Conservation (phyloP, 2,113 vertebrate species). For the Nematolebias whitei region DNA sequence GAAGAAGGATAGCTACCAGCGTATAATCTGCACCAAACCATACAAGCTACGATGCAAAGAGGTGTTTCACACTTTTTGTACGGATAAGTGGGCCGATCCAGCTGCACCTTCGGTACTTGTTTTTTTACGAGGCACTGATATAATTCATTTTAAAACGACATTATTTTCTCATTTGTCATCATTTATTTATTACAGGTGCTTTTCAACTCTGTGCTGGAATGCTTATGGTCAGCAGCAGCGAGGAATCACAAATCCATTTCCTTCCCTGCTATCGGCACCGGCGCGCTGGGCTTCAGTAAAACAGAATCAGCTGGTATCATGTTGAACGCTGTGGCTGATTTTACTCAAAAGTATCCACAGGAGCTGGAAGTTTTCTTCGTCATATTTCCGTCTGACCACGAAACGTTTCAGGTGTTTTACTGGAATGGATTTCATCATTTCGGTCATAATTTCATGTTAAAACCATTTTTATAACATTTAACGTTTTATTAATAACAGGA, state of each 20-base stretch:
- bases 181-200: constrained; percentile 69
- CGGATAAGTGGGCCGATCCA: accelerated
- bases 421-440: constrained; percentile 7
- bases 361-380: constrained; percentile 79
- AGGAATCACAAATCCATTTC: constrained; percentile 61
- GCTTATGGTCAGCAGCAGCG: constrained; percentile 23
- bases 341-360: neutral
- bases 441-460: neutral
- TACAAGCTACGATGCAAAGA: constrained; percentile 28
- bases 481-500: too few species aligned
- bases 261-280: constrained; percentile 83
- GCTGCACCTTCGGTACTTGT: neutral
- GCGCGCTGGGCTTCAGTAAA: constrained; percentile 7
- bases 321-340: constrained; percentile 60
- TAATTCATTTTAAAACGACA: neutral
- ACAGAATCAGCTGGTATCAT: constrained; percentile 71
- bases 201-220: constrained; percentile 4
- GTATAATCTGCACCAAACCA: constrained; percentile 54
- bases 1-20: accelerated
- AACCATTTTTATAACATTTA: neutral
- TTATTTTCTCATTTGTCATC: neutral
- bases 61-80: constrained; percentile 74
- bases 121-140: neutral
- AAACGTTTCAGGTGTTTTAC: constrained; percentile 68
- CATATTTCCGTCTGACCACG: constrained; percentile 55